phyloP scores from a whole-genome alignment of 2,888 invertebrate species.

The Oegoconia quadripuncta region DNA sequence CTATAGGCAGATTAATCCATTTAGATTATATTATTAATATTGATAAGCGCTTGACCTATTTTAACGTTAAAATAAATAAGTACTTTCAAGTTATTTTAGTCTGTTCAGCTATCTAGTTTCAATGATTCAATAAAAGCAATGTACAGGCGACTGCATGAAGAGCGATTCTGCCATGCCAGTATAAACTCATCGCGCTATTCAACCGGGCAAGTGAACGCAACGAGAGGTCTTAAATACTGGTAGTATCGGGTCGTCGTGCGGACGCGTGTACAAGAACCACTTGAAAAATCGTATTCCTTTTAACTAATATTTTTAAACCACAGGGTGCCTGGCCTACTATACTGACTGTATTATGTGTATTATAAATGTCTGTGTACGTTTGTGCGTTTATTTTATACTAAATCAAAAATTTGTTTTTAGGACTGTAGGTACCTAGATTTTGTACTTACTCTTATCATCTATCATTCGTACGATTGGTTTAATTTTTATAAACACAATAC shows the following conservation, averaged over 20 bases:
- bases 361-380: background rate
- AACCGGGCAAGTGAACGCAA: too few species aligned
- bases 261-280: conserved; percentile 28
- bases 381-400: too few species aligned
- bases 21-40: conserved; percentile 2
- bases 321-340: conserved; percentile 6
- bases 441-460: too few species aligned
- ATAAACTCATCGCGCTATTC: too few species aligned
- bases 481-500: too few species aligned
- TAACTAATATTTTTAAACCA: conserved; percentile 16
- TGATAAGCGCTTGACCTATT: conserved; percentile 37
- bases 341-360: background rate
- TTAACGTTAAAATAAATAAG: conserved; percentile 22
- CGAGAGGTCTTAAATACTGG: too few species aligned
- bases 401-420: too few species aligned
- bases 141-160: too few species aligned
- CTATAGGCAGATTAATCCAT: background rate
- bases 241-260: too few species aligned
- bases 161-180: too few species aligned
- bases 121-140: conserved; percentile 8
- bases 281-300: conserved; percentile 29
- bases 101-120: conserved; percentile 23
- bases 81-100: conserved; percentile 32
- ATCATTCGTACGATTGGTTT: too few species aligned
- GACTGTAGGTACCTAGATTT: too few species aligned